These are phyloP conservation scores for human DNA, from an alignment of 2,113 vertebrate genomes.

Conservation along the genomic window GRCh38 chr9:35680001-35680500, in stretches of 20 bases:
- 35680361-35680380: background rate
- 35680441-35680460: background rate
- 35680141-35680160: conserved; percentile 38
- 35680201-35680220: background rate
- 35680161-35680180: conserved; percentile 16
- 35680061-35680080: conserved; percentile 37
- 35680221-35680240: background rate
- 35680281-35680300: background rate
- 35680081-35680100: rapidly evolving
- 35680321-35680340: background rate
- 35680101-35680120: conserved; percentile 37
- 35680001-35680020: background rate
- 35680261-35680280: background rate
- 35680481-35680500: background rate
- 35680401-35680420: background rate
- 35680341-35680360: background rate
- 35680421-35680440: background rate
- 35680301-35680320: background rate
- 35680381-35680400: background rate
- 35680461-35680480: background rate
- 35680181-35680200: conserved; percentile 38
- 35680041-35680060: background rate
- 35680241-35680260: background rate
- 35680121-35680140: conserved; percentile 42
- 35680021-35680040: background rate